A percentile compares a stretch with the other conserved stretches of the same genome.
phyloP scores from a whole-genome alignment of 2,113 vertebrate genomes.

The Rhinolophus sinicus region DNA sequence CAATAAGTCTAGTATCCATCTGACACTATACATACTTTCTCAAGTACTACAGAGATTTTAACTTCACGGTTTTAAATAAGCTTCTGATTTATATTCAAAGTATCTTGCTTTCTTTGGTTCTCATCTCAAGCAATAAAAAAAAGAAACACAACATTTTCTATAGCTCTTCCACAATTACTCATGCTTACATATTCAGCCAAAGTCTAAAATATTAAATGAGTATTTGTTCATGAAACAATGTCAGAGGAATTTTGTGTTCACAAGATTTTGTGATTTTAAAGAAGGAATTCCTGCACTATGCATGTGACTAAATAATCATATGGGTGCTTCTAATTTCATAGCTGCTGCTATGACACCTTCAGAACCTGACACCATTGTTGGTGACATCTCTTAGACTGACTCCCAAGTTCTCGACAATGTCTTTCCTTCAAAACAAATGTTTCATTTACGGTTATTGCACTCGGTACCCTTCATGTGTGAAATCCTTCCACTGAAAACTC shows the following conservation, averaged over 20 bases:
- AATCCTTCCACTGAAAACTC: not conserved
- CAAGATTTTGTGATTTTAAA: not conserved
- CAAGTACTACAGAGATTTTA: not conserved
- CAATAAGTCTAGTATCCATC: too few relatives aligned
- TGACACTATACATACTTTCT: not conserved
- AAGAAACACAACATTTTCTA: not conserved
- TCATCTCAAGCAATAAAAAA: not conserved
- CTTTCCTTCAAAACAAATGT: not conserved
- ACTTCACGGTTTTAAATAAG: not conserved
- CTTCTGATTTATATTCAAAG: not conserved
- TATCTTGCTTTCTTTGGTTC: constrained; percentile 8
- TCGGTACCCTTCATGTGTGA: not conserved
- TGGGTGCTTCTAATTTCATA: not conserved
- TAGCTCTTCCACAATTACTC: not conserved
- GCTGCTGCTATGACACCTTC: not conserved
- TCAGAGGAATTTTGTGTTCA: not conserved
- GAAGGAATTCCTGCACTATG: not conserved
- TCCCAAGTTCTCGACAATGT: accelerated
- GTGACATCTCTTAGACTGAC: not conserved
- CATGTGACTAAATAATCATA: too few relatives aligned
- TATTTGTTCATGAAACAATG: not conserved
- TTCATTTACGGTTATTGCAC: not conserved
- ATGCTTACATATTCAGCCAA: not conserved
- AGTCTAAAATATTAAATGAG: not conserved
- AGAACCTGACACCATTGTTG: accelerated